Evolutionary conservation across 1,140 invertebrate genomes (phyloP).

Genomic region (Drosophila parabipectinata): DNA sequence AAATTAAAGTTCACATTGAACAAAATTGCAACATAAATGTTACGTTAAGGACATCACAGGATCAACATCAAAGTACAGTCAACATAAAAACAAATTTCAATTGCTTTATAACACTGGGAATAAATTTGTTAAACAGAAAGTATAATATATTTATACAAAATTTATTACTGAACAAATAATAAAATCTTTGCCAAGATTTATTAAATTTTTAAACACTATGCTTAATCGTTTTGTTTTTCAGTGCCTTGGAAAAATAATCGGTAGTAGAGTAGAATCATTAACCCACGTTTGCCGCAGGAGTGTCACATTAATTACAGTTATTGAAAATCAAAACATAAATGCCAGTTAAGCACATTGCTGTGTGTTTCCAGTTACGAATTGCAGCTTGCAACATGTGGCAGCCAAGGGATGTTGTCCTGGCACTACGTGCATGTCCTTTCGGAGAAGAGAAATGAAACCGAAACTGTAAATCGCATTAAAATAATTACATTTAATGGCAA

Average conservation of each 20-base stretch:
- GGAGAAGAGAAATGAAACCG: slow-evolving; percentile 21
- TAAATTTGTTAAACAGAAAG: background rate
- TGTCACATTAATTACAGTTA: slow-evolving; percentile 64
- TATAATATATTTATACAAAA: too few relatives aligned
- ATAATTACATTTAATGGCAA: slow-evolving; percentile 79
- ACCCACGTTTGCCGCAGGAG: slow-evolving; percentile 8
- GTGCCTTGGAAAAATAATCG: slow-evolving; percentile 1
- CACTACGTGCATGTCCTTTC: background rate
- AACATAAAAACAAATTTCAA: background rate
- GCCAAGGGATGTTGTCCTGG: background rate
- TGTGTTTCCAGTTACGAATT: slow-evolving; percentile 2
- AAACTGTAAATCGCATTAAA: slow-evolving; percentile 77
- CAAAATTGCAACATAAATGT: background rate
- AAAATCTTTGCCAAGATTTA: too few relatives aligned
- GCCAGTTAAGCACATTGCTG: slow-evolving; percentile 29
- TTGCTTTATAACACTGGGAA: background rate
- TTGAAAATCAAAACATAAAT: slow-evolving; percentile 68
- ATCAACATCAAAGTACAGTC: background rate
- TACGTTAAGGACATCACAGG: background rate
- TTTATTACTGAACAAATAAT: background rate
- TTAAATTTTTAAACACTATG: background rate
- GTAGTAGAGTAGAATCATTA: slow-evolving; percentile 7
- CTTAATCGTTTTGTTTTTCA: background rate
- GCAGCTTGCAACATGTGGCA: slow-evolving; percentile 2
- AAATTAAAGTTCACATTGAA: too few relatives aligned